These are phyloP conservation scores for Heteropelma amictum DNA, from an alignment of 2,888 invertebrate genomes.

Conservation along the genomic window DNA sequence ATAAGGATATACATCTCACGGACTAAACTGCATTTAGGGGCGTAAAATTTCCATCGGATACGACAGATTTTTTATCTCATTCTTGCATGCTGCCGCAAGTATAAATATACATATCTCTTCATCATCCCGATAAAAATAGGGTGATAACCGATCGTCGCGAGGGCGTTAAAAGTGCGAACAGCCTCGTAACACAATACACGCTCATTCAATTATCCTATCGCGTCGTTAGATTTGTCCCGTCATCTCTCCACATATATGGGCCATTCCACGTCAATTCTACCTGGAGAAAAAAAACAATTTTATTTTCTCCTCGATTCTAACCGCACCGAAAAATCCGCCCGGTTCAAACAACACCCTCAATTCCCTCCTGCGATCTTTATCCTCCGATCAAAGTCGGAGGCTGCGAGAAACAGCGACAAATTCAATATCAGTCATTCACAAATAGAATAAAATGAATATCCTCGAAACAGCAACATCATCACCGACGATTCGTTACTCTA, in stretches of 20 bases:
- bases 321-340: too few relatives aligned
- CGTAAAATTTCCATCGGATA: not conserved
- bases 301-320: too few relatives aligned
- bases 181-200: conserved; percentile 41
- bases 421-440: too few relatives aligned
- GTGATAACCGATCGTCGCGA: conserved; percentile 48
- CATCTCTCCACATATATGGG: conserved; percentile 43
- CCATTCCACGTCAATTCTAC: too few relatives aligned
- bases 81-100: not conserved
- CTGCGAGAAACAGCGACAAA: too few relatives aligned
- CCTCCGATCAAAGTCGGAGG: too few relatives aligned
- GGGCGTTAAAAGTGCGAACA: conserved; percentile 45
- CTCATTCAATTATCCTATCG: conserved; percentile 49
- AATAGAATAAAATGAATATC: too few relatives aligned
- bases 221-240: conserved; percentile 25
- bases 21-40: not conserved
- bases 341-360: too few relatives aligned
- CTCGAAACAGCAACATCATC: too few relatives aligned
- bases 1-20: not conserved
- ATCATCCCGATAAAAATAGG: conserved; percentile 42
- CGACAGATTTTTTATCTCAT: conserved; percentile 7
- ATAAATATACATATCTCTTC: not conserved
- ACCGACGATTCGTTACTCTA: too few relatives aligned
- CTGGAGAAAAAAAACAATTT: too few relatives aligned
- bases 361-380: too few relatives aligned